Evolutionary conservation across 2,888 invertebrate species (phyloP).

Genomic region (Pycnomerus fuliginosus): DNA sequence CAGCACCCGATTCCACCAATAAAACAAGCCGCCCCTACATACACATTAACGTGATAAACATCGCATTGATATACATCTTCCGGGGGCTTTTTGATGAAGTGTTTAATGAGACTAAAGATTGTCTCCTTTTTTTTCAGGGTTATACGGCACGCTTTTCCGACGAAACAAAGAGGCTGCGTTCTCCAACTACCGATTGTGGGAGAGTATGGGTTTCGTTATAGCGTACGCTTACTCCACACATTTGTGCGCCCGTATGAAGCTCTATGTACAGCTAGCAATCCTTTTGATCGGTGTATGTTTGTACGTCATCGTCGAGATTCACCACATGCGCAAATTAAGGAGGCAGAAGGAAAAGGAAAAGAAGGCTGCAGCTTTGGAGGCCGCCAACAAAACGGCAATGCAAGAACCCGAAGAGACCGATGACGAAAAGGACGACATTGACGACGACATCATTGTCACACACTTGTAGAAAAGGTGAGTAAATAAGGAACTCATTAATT

Average conservation of each 20-base stretch:
- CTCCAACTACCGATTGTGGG: slow-evolving; percentile 89
- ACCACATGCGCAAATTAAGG: slow-evolving; percentile 78
- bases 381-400: slow-evolving; percentile 53
- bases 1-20: no score
- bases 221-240: slow-evolving; percentile 88
- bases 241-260: slow-evolving; percentile 81
- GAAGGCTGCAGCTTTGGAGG: slow-evolving; percentile 66
- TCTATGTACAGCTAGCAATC: slow-evolving; percentile 80
- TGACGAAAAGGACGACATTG: slow-evolving; percentile 83
- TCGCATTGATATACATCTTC: no score
- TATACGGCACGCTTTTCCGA: slow-evolving; percentile 83
- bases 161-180: slow-evolving; percentile 91
- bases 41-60: no score
- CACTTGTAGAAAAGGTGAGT: slow-evolving; percentile 62
- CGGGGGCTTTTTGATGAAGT: no score
- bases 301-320: slow-evolving; percentile 77
- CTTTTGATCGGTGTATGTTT: slow-evolving; percentile 73
- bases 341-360: slow-evolving; percentile 67
- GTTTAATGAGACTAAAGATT: no score
- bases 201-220: slow-evolving; percentile 85
- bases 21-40: no score
- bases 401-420: slow-evolving; percentile 72
- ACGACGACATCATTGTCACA: slow-evolving; percentile 85
- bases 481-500: no score
- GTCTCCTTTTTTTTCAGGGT: no score